Evolutionary conservation across 1,140 invertebrate genomes (phyloP), one percentile per base, ranked within the genome.

Genomic region (Macrocentrus cingulum): DNA sequence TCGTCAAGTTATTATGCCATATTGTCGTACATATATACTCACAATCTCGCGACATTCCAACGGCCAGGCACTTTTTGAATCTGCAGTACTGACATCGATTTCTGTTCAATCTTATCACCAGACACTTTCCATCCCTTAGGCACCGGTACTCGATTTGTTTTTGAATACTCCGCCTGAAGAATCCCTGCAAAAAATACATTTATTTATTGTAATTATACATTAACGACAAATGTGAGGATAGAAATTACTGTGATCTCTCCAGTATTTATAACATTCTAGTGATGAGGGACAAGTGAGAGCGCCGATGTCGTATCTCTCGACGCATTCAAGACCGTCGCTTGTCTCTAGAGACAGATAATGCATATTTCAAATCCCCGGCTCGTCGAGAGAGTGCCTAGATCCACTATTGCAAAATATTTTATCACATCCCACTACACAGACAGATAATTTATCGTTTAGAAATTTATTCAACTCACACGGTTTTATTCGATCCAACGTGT

Each of bases 91-190:
- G 95, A 82, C 96, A 98, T 62, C 97, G 86, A 84, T 99, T 99
- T 51, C 97, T 83, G 81, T 97, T 99, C 60, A 98, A 85, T 67
- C 95, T 85, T 72, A 97, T 96, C 16, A 99, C 95, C 69, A 96
- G 82, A 81, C 97, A 98, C 84, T 97, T 97, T 61, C 95, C 95
- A 81, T 98, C 95, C 52, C 95, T 83, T 64, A 98, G 82, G 80
- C 97, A 99, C 66, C 95, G 84, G 80, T 98, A 98, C 74, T 98
- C 95, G 68, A 98, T 98, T 80, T 98, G 95, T 76, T 98, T 98
- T 78, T 99, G 96, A 66, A 98, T 98, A 77, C 94, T 91, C 60
- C 90, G 82, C 52, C 90, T 83, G 80, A 91, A 91, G 80, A 91
- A 91, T 60, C 89, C 90, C 90, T 91, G 83, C 37, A 80, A 80